These are phyloP conservation scores for Synanthedon tipuliformis DNA, from an alignment of 2,888 invertebrate species.

Conservation along the genomic window DNA sequence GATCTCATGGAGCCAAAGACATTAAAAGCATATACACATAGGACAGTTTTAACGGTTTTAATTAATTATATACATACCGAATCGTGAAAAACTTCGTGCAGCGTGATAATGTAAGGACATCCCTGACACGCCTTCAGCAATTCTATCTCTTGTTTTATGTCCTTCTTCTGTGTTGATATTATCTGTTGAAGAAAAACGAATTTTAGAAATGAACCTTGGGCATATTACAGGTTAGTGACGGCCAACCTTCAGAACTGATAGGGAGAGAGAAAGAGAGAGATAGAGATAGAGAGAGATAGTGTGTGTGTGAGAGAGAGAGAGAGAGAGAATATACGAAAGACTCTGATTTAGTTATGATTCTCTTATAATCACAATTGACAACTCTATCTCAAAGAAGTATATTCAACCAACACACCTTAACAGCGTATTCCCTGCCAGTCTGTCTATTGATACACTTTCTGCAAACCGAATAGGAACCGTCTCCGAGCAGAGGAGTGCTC, in stretches of 20 bases:
- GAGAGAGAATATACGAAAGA: no score
- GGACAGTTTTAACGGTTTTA: not conserved
- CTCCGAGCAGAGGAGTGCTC: constrained; percentile 79
- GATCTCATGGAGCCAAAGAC: no score
- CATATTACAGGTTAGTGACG: no score
- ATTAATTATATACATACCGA: constrained; percentile 56
- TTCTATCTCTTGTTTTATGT: constrained; percentile 73
- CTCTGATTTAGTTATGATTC: no score
- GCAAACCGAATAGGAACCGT: constrained; percentile 91
- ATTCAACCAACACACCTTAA: constrained; percentile 79
- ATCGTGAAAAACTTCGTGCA: constrained; percentile 88
- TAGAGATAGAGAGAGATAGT: no score
- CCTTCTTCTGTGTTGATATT: constrained; percentile 56
- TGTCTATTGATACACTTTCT: constrained; percentile 80
- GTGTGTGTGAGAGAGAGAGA: no score
- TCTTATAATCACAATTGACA: no score
- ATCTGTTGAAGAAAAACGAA: constrained; percentile 35
- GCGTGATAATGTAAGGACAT: constrained; percentile 86
- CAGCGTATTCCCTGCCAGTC: constrained; percentile 83
- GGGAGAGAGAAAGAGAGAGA: no score
- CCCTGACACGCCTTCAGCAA: constrained; percentile 87
- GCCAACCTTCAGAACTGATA: no score
- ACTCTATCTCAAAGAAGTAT: no score
- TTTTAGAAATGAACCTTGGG: constrained; percentile 2
- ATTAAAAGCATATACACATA: no score